Evolutionary conservation across 2,113 vertebrate genomes (phyloP).

Genomic region (Gallinago undulata): DNA sequence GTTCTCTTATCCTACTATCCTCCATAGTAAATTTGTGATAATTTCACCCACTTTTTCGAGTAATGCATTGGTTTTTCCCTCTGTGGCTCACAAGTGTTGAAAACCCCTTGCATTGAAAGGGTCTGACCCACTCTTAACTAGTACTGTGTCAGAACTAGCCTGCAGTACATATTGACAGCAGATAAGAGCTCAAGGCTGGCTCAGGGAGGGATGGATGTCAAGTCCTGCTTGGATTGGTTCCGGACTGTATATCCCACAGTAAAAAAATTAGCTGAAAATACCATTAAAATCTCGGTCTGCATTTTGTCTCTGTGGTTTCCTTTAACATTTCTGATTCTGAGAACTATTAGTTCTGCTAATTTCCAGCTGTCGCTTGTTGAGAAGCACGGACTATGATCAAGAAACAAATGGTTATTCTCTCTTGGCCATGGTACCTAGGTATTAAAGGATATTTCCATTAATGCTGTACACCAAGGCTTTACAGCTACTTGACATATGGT

Average conservation of each 20-base stretch:
- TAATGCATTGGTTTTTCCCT: background rate
- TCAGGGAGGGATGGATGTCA: background rate
- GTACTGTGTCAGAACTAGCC: background rate
- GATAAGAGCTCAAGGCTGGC: background rate
- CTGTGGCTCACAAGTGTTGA: background rate
- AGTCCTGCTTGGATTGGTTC: background rate
- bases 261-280: background rate
- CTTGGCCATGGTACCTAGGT: background rate
- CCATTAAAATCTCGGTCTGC: background rate
- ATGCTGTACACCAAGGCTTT: background rate
- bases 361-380: constrained; percentile 4
- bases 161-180: background rate
- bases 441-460: background rate
- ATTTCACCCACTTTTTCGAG: background rate
- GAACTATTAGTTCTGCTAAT: background rate
- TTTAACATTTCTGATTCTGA: background rate
- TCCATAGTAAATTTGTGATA: background rate
- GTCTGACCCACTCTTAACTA: background rate
- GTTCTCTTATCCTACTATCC: background rate
- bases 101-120: background rate
- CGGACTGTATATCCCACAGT: background rate
- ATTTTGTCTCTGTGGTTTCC: background rate
- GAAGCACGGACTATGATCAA: background rate
- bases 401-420: background rate
- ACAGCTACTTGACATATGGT: background rate